These are phyloP conservation scores for Gortyna flavago DNA, from an alignment of 2,888 invertebrate species.

Conservation along the genomic window DNA sequence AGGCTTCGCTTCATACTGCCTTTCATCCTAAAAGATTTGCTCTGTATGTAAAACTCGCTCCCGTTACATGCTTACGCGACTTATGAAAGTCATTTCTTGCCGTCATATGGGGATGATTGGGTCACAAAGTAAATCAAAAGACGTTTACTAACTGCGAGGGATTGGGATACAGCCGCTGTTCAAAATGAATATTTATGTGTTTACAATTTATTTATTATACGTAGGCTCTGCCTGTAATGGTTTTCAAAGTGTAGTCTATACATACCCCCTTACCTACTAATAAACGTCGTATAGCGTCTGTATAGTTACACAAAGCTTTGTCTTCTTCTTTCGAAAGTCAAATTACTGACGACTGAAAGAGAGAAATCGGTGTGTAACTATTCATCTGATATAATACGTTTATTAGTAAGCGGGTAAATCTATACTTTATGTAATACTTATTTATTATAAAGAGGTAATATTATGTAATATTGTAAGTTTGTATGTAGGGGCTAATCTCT, in stretches of 20 bases:
- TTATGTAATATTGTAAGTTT: not conserved
- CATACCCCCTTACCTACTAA: no score
- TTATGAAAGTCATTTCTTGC: conserved; percentile 64
- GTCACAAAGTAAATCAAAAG: conserved; percentile 71
- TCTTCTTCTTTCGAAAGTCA: no score
- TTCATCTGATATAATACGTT: no score
- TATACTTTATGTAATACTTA: no score
- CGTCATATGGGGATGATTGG: conserved; percentile 69
- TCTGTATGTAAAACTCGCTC: conserved; percentile 75
- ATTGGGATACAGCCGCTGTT: conserved; percentile 21
- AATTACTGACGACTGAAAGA: no score
- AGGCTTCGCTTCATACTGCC: conserved; percentile 67
- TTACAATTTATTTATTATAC: conserved; percentile 32
- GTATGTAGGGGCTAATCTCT: not conserved
- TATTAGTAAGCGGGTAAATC: no score
- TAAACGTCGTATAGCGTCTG: no score
- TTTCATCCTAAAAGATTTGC: conserved; percentile 69
- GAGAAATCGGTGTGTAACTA: no score
- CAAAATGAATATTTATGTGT: conserved; percentile 36
- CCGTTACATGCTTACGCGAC: conserved; percentile 62
- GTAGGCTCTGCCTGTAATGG: not conserved
- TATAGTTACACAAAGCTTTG: no score
- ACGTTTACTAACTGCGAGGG: conserved; percentile 60
- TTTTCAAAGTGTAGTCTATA: conserved; percentile 14
- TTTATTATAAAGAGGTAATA: not conserved